Percentiles rank a stretch among this genome's conserved stretches.
These are phyloP conservation scores for Apamea monoglypha DNA, from an alignment of 2,888 invertebrate genomes.

Conservation along the genomic window DNA sequence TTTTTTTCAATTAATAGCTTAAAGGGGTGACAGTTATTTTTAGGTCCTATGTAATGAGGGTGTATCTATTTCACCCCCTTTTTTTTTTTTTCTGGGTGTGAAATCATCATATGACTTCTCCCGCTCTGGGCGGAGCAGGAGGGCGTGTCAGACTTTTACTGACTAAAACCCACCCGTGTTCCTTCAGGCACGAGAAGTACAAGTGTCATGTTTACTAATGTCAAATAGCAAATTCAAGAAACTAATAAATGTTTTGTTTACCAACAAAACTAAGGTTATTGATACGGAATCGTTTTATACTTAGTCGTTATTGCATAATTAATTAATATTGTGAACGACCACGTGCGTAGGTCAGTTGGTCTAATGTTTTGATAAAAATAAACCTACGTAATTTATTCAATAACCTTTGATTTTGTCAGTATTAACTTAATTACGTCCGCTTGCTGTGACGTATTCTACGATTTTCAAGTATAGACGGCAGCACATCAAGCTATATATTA, in stretches of 20 bases:
- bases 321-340: neutral
- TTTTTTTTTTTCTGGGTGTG: no score
- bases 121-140: no score
- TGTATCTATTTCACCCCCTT: neutral
- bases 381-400: constrained; percentile 20
- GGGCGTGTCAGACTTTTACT: no score
- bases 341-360: constrained; percentile 1
- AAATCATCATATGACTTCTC: no score
- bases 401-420: neutral
- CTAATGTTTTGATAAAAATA: constrained; percentile 9
- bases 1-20: neutral
- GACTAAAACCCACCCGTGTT: no score
- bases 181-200: no score
- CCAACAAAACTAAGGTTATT: neutral
- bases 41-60: neutral
- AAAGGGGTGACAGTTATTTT: neutral
- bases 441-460: constrained; percentile 8
- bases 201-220: neutral
- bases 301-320: neutral
- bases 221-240: neutral
- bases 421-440: constrained; percentile 7
- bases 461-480: neutral
- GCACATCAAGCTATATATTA: no score
- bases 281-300: neutral
- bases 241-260: neutral